Conservation (phyloP, 1,140 invertebrate species). For the Subanguina moxae region DNA sequence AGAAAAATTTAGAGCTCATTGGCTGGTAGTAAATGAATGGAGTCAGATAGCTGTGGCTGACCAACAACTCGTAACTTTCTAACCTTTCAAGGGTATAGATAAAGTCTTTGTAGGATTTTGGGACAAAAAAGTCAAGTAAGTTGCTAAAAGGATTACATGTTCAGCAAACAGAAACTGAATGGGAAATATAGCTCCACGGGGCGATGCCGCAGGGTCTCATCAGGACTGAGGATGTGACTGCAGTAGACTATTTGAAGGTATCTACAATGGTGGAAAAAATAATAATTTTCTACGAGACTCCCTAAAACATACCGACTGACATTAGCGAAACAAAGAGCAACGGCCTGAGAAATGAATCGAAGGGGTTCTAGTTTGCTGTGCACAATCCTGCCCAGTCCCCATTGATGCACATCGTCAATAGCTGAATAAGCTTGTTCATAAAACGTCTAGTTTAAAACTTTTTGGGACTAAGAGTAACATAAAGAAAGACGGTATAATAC, state of each 20-base stretch:
- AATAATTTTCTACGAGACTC: background rate
- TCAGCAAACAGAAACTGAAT: slow-evolving; percentile 23
- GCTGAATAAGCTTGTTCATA: slow-evolving; percentile 17
- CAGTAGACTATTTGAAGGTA: slow-evolving; percentile 14
- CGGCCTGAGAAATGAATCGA: slow-evolving; percentile 30
- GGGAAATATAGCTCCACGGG: slow-evolving; percentile 25
- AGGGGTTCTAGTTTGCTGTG: slow-evolving; percentile 44
- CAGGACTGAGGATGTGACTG: slow-evolving; percentile 1
- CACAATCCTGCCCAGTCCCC: slow-evolving; percentile 38
- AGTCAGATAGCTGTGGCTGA: no score
- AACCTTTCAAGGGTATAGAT: background rate
- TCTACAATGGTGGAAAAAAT: slow-evolving; percentile 10
- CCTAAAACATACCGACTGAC: slow-evolving; percentile 25
- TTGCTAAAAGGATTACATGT: slow-evolving; percentile 6
- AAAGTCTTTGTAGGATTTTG: background rate
- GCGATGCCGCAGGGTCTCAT: slow-evolving; percentile 4
- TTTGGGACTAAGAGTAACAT: no score
- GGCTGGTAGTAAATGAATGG: background rate
- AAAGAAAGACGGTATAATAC: no score
- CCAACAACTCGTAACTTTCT: no score
- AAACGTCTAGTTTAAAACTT: no score
- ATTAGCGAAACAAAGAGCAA: slow-evolving; percentile 44
- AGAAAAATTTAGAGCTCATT: background rate
- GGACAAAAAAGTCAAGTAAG: background rate
- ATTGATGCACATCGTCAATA: slow-evolving; percentile 30